phyloP scores from a whole-genome alignment of 2,113 vertebrate genomes.

The Perca fluviatilis region DNA sequence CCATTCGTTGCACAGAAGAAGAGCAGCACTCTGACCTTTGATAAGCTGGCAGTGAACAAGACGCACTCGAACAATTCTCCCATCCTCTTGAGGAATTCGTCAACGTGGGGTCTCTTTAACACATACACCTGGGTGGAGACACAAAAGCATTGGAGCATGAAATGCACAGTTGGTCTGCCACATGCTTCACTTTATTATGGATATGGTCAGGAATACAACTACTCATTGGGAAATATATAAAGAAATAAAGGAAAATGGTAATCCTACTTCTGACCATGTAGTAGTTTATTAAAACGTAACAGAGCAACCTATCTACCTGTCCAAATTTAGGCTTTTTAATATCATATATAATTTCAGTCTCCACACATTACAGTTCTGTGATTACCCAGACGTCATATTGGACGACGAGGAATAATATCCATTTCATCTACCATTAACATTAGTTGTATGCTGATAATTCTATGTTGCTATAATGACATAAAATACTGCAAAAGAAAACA shows the following conservation, averaged over 20 bases:
- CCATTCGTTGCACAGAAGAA: neutral
- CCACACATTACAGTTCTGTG: too few relatives aligned
- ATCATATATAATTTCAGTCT: too few relatives aligned
- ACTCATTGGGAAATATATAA: neutral
- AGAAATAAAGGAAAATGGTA: neutral
- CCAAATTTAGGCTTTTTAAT: neutral
- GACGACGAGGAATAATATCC: too few relatives aligned
- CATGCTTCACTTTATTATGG: neutral
- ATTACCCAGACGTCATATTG: too few relatives aligned
- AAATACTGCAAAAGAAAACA: neutral
- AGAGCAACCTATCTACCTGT: too few relatives aligned
- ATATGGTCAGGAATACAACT: neutral
- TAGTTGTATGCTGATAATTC: neutral
- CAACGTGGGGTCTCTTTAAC: conserved; percentile 94
- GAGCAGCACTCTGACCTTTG: conserved; percentile 88
- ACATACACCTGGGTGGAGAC: conserved; percentile 90
- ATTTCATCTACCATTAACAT: neutral
- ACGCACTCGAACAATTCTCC: conserved; percentile 97
- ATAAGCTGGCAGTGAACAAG: conserved; percentile 96
- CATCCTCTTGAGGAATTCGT: conserved; percentile 96
- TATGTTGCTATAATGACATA: neutral
- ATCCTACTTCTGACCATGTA: neutral
- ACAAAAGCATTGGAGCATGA: neutral
- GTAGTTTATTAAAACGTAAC: too few relatives aligned
- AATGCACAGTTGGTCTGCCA: neutral